phyloP scores from a whole-genome alignment of 2,888 invertebrate genomes.

The Gymnoscelis rufifasciata region DNA sequence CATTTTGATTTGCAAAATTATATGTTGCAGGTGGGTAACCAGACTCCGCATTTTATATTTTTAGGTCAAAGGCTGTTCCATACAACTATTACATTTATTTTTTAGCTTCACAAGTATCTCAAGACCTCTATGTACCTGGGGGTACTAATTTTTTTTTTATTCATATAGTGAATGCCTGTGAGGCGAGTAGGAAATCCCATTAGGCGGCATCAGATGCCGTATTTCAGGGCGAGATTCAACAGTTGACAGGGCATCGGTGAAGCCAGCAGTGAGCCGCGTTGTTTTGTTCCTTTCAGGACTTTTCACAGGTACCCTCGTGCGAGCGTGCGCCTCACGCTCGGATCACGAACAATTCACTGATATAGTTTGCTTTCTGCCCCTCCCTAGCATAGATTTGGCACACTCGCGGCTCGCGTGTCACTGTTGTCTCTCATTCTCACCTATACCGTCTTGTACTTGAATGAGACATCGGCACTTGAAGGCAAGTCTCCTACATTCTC shows the following conservation, averaged over 20 bases:
- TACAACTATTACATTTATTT: conserved; percentile 22
- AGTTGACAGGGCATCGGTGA: conserved; percentile 75
- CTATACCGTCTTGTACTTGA: conserved; percentile 79
- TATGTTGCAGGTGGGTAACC: conserved; percentile 70
- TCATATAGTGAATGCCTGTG: conserved; percentile 23
- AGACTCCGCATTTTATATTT: conserved; percentile 46
- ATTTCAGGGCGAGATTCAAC: conserved; percentile 78
- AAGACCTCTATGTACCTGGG: conserved; percentile 12
- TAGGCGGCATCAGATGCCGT: conserved; percentile 55
- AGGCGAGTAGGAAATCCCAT: conserved; percentile 50
- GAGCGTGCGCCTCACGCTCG: conserved; percentile 68
- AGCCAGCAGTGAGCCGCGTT: conserved; percentile 72
- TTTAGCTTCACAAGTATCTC: conserved; percentile 32
- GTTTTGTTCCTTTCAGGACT: conserved; percentile 75
- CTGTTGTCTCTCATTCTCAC: conserved; percentile 80
- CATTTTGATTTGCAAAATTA: conserved; percentile 60
- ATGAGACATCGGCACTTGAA: conserved; percentile 77
- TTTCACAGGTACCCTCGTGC: conserved; percentile 70
- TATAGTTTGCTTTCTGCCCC: conserved; percentile 80
- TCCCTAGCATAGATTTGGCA: conserved; percentile 81
- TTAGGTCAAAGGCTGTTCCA: conserved; percentile 28
- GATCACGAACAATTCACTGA: conserved; percentile 72
- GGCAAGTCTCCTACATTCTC: conserved; percentile 77
- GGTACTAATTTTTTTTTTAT: conserved; percentile 13
- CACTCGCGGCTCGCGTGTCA: conserved; percentile 80